Base-by-base conservation (phyloP, 2,797 vertebrate species). In the Cyprinodon diabolis region DNA sequence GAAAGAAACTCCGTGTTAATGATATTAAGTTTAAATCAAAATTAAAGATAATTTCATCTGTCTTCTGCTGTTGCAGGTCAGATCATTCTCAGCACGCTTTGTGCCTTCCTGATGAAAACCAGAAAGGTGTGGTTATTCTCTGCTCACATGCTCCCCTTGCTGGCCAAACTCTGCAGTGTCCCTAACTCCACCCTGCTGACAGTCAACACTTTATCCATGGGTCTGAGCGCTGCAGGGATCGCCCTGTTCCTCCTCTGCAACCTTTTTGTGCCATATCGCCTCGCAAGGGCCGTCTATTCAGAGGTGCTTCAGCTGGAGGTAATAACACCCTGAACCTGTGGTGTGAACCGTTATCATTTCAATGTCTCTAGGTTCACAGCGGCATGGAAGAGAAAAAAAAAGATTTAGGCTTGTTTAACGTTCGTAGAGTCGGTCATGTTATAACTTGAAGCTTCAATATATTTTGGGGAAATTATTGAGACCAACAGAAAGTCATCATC, bases 101-200 rank as follows among this genome's bases (percentile, higher is more conserved):
- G 96, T 84, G 94, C 95, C 30, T 95, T 96, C 71, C 93, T 97
- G 66, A 94, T 96, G 95, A 93, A 93, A 88, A 95, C 95, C 73
- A 92, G 85, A 10, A 94, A 88, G 69, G 93, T 95, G 60, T 96
- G 96, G 96, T 81, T 96, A 21, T 96, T 97, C 72, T 95, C 93
- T 0, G 92, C 94, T 23, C 95, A 96, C 3, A 71, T 95, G 86
- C 94, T 97, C 54, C 96, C 96, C 48, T 75, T 96, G 88, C 79
- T 96, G 87, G 95, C 94, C 56, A 88, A 94, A 47, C 85, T 96
- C 17, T 93, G 90, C 21, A 67, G 90, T 30, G 78, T 88, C 3
- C 93, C 95, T 15, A 93, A 92, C 17, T 55, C 78, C 19, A 68
- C 66, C 0, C 86, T 96, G 71, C 82, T 96, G 0, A 48, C 69